These are phyloP conservation scores for Sisor rabdophorus DNA, from an alignment of 2,113 vertebrate species.

Conservation along the genomic window DNA sequence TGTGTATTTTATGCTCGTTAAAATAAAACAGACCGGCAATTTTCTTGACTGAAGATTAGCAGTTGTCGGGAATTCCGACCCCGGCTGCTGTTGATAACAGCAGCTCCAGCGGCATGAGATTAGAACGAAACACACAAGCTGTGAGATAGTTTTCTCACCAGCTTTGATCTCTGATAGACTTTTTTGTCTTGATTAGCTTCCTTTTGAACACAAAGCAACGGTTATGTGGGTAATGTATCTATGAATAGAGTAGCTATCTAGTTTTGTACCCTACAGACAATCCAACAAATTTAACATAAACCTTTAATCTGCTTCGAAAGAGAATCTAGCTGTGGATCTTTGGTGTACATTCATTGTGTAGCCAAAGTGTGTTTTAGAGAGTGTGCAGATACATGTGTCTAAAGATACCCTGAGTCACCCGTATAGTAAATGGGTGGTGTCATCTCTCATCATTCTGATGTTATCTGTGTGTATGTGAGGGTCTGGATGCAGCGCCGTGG, in stretches of 20 bases:
- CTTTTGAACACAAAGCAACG: not conserved
- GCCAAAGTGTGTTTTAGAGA: too few species aligned
- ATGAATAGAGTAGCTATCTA: too few species aligned
- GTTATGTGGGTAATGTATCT: not conserved
- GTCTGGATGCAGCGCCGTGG: not conserved
- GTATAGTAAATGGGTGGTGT: not conserved
- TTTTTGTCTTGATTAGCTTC: not conserved
- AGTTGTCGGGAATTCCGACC: slow-evolving; percentile 4
- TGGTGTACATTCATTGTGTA: too few species aligned
- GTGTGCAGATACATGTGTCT: slow-evolving; percentile 17
- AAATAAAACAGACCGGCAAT: not conserved
- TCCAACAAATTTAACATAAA: too few species aligned
- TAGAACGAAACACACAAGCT: slow-evolving; percentile 63
- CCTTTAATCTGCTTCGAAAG: too few species aligned
- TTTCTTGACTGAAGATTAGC: slow-evolving; percentile 1
- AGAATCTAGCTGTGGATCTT: too few species aligned
- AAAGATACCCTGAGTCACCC: slow-evolving; percentile 33
- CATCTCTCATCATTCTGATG: not conserved
- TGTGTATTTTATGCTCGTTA: too few species aligned
- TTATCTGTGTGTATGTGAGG: not conserved
- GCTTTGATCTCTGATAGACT: slow-evolving; percentile 34
- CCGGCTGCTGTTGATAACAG: slow-evolving; percentile 58
- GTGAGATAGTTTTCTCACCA: slow-evolving; percentile 61
- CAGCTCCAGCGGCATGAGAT: slow-evolving; percentile 59
- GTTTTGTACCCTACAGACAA: too few species aligned